A percentile compares a stretch with the other conserved stretches of the same genome.
Evolutionary conservation across 2,888 invertebrate genomes (phyloP).

Genomic region (Lasius fuliginosus): DNA sequence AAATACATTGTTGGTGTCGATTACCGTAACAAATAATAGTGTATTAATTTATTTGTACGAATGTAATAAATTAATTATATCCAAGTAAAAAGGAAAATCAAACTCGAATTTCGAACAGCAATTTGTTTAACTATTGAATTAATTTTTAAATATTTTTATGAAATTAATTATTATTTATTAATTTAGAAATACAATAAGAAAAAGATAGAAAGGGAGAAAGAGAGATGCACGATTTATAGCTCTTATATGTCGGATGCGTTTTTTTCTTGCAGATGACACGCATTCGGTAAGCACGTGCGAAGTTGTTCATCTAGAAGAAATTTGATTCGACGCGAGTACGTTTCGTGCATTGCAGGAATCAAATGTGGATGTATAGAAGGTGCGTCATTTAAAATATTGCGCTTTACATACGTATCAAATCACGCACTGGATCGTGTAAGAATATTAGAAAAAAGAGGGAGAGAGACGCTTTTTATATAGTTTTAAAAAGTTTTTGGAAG

Average conservation of each 20-base stretch:
- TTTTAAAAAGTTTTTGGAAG: not conserved
- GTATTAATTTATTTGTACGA: conserved; percentile 21
- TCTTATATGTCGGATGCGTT: not conserved
- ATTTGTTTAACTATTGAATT: not conserved
- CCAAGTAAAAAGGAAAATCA: not conserved
- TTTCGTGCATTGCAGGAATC: conserved; percentile 41
- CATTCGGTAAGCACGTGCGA: conserved; percentile 66
- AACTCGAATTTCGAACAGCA: not conserved
- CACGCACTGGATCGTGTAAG: not conserved
- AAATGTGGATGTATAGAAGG: conserved; percentile 11
- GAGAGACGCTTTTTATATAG: not conserved
- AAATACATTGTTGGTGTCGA: not conserved
- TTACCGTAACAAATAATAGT: conserved; percentile 27
- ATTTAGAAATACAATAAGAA: not conserved
- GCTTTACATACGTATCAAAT: conserved; percentile 61
- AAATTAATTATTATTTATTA: conserved; percentile 26
- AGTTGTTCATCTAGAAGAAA: conserved; percentile 67
- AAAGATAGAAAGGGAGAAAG: no score
- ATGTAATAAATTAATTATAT: conserved; percentile 12
- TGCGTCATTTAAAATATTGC: conserved; percentile 69
- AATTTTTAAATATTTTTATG: not conserved
- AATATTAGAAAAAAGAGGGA: not conserved
- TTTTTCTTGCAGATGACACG: not conserved
- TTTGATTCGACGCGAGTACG: conserved; percentile 69
- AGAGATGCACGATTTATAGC: not conserved